These are phyloP conservation scores for Chironomus tentans DNA, from an alignment of 2,888 invertebrate genomes.

Conservation along the genomic window DNA sequence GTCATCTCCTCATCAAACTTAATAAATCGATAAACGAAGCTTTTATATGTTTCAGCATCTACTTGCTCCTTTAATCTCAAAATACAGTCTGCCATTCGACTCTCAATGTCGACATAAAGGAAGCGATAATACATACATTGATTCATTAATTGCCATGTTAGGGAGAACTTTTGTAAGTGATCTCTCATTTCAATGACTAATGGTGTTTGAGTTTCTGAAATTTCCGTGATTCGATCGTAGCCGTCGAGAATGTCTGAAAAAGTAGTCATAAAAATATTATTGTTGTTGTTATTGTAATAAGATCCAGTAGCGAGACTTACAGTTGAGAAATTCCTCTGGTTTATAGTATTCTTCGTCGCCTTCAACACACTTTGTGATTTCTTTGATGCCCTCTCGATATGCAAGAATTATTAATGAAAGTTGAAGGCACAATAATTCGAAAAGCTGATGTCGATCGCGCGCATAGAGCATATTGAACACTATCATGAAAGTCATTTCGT, in stretches of 20 bases:
- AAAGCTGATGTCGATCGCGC: conserved; percentile 54
- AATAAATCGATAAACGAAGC: conserved; percentile 44
- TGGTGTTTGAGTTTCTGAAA: conserved; percentile 50
- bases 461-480: conserved; percentile 39
- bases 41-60: conserved; percentile 37
- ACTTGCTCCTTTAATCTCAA: conserved; percentile 42
- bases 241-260: conserved; percentile 51
- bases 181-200: conserved; percentile 51
- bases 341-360: conserved; percentile 44
- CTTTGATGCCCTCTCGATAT: conserved; percentile 44
- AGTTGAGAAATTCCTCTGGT: conserved; percentile 18
- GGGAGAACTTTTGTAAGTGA: conserved; percentile 53
- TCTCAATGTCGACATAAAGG: conserved; percentile 46
- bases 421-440: conserved; percentile 55
- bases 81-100: conserved; percentile 47
- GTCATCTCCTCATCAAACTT: conserved; percentile 54
- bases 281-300: neutral
- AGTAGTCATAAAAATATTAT: conserved; percentile 10
- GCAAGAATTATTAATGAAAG: conserved; percentile 56
- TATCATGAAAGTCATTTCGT: conserved; percentile 28
- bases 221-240: conserved; percentile 52
- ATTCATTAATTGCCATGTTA: conserved; percentile 59
- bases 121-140: conserved; percentile 55
- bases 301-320: neutral
- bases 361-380: conserved; percentile 46